phyloP scores from a whole-genome alignment of 30 jellyfish, hydroid and myxozoan genomes.

The Hydractinia echinata region DNA sequence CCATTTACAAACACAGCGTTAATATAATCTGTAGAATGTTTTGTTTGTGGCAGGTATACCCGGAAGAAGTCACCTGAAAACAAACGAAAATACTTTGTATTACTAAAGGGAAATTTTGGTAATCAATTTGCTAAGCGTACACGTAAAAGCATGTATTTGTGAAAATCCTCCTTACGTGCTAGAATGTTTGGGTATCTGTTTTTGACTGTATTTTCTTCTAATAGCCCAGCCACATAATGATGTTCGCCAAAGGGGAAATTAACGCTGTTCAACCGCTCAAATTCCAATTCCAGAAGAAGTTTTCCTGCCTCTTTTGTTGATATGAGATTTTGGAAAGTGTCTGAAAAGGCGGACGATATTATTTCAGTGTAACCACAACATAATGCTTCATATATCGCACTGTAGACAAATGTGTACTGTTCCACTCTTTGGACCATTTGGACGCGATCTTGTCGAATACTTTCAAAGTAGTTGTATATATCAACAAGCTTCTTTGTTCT shows the following conservation, averaged over 20 bases:
- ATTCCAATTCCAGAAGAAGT: background rate
- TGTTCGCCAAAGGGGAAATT: background rate
- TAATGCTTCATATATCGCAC: conserved; percentile 23
- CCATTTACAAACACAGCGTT: conserved; percentile 33
- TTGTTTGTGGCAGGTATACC: too few species aligned
- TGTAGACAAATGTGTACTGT: conserved; percentile 21
- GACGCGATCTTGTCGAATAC: conserved; percentile 68
- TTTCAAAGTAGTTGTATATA: conserved; percentile 77
- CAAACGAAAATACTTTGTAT: too few species aligned
- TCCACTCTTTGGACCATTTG: conserved; percentile 85
- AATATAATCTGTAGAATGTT: background rate
- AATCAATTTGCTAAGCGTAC: too few species aligned
- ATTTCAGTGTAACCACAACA: conserved; percentile 27
- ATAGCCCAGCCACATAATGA: background rate
- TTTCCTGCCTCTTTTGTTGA: background rate
- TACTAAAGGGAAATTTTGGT: too few species aligned
- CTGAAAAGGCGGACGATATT: background rate
- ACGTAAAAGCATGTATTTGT: too few species aligned
- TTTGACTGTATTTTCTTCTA: background rate
- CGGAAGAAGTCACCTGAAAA: too few species aligned
- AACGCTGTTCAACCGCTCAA: background rate
- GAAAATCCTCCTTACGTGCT: conserved; percentile 1
- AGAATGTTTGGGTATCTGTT: background rate
- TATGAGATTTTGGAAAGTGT: background rate
- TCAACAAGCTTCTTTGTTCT: conserved; percentile 53